phyloP scores from a whole-genome alignment of 2,113 vertebrate genomes.

The Thamnophis sirtalis region DNA sequence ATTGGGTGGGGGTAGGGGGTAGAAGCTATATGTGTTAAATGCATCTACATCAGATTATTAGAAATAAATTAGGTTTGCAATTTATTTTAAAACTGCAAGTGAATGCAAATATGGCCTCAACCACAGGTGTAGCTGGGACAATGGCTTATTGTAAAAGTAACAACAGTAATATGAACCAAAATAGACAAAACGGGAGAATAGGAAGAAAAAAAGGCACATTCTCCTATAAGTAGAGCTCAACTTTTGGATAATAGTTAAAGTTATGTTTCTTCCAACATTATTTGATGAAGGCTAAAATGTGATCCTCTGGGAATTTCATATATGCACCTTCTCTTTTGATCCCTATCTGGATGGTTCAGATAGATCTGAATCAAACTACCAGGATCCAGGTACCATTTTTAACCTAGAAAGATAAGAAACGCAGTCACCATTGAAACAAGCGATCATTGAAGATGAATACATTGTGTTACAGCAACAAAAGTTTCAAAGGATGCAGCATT shows the following conservation, averaged over 20 bases:
- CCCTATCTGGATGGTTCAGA: not conserved
- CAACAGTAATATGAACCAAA: not conserved
- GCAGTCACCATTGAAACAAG: not conserved
- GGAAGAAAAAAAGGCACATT: not conserved
- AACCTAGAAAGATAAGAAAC: not conserved
- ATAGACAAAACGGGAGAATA: not conserved
- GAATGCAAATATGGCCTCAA: not conserved
- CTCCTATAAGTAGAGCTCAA: not conserved
- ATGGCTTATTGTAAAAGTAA: not conserved
- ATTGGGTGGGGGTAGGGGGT: fast-evolving
- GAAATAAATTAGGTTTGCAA: not conserved
- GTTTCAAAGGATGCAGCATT: not conserved
- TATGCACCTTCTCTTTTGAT: not conserved
- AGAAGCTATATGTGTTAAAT: not conserved
- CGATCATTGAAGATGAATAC: not conserved
- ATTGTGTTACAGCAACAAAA: constrained; percentile 3
- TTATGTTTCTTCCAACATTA: not conserved
- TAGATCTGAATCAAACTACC: not conserved
- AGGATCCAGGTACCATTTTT: not conserved
- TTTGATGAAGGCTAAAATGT: not conserved
- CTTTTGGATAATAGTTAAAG: not conserved
- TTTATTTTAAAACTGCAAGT: not conserved
- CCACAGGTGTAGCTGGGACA: not conserved
- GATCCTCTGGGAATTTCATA: not conserved
- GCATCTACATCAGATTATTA: not conserved